Evolutionary conservation across 2,113 vertebrate species (phyloP).

Genomic region (Brevimyrus niger): DNA sequence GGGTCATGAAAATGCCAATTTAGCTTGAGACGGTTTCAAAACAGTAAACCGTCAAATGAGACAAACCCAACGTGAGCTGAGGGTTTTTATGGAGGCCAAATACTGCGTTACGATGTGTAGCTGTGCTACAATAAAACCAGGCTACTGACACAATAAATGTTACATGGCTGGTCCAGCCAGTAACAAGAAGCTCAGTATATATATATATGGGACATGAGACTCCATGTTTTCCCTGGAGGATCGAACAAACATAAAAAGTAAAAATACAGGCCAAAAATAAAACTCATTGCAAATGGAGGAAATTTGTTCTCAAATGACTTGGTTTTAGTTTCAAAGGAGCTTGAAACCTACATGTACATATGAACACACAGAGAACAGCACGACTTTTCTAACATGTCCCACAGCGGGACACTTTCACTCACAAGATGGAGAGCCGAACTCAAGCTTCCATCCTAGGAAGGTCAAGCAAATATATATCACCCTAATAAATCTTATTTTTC

Average conservation of each 20-base stretch:
- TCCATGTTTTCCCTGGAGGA: background rate
- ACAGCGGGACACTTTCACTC: background rate
- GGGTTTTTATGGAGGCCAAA: conserved; percentile 47
- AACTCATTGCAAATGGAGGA: background rate
- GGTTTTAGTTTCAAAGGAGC: background rate
- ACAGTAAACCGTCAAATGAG: conserved; percentile 38
- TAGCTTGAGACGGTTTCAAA: background rate
- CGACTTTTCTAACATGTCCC: background rate
- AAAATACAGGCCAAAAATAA: background rate
- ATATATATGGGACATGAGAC: background rate
- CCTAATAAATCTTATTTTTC: background rate
- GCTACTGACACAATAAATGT: background rate
- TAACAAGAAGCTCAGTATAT: background rate
- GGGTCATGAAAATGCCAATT: background rate
- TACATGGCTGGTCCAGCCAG: background rate
- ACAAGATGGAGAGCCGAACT: background rate
- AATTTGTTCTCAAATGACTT: background rate
- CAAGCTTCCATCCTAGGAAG: background rate
- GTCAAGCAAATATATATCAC: background rate
- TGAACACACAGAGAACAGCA: background rate
- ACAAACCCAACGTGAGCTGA: conserved; percentile 45
- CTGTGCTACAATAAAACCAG: background rate
- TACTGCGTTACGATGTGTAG: conserved; percentile 1
- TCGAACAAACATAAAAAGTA: too few relatives aligned
- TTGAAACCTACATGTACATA: background rate